Percentiles rank a stretch among this genome's conserved stretches.
Conservation (phyloP, 2,113 vertebrate species). For the Zosterops hypoxanthus region DNA sequence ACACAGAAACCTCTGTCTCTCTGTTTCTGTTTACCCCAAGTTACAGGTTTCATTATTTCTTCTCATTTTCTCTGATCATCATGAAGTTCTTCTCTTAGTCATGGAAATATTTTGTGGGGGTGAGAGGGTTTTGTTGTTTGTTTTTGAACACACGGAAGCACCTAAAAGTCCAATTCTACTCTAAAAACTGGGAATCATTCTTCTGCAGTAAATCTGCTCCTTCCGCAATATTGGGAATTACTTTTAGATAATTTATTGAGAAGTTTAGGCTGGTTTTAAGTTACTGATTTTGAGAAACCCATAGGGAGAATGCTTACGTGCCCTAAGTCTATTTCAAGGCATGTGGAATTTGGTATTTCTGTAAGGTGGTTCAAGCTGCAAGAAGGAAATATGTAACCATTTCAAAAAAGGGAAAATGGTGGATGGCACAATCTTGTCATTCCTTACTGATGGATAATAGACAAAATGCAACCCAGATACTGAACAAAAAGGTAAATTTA, state of each 20-base stretch:
- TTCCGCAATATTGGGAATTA: neutral
- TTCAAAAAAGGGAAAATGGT: neutral
- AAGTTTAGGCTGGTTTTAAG: neutral
- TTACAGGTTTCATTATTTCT: neutral
- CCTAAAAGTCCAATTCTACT: neutral
- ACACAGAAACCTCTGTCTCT: neutral
- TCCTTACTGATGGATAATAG: neutral
- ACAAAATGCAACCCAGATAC: neutral
- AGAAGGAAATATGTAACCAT: neutral
- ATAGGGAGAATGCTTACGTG: neutral
- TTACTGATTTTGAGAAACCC: neutral
- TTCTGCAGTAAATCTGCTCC: neutral
- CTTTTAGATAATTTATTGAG: neutral
- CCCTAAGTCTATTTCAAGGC: neutral
- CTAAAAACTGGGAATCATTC: neutral
- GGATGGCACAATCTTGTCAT: neutral
- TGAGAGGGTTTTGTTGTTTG: neutral
- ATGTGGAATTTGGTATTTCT: neutral
- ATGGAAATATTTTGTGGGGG: neutral
- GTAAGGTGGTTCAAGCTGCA: neutral
- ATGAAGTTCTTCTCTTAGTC: neutral
- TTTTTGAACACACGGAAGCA: neutral
- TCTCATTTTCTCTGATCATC: neutral
- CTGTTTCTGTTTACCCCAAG: neutral
- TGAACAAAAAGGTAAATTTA: neutral